Evolutionary conservation across 2,113 vertebrate species (phyloP).

Genomic region (Melanerpes aurifrons): DNA sequence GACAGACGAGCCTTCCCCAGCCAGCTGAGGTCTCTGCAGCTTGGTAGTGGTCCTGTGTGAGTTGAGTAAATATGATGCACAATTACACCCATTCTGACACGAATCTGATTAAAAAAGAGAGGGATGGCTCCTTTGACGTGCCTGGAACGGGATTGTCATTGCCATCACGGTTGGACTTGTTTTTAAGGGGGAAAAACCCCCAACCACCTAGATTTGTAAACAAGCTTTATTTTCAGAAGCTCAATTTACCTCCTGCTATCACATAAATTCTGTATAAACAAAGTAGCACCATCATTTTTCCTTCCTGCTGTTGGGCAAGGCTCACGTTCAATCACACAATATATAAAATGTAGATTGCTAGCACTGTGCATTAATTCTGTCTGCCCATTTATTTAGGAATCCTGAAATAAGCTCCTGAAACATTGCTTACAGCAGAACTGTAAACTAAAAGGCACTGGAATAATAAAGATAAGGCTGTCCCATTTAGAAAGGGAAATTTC

Average conservation of each 20-base stretch:
- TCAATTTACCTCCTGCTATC: slow-evolving; percentile 64
- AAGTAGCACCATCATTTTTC: slow-evolving; percentile 31
- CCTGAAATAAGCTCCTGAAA: slow-evolving; percentile 67
- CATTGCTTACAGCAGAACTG: slow-evolving; percentile 66
- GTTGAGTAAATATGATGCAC: background rate
- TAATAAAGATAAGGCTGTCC: slow-evolving; percentile 77
- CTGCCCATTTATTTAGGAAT: slow-evolving; percentile 66
- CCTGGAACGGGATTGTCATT: slow-evolving; percentile 18
- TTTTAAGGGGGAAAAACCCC: background rate
- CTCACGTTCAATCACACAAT: slow-evolving; percentile 49
- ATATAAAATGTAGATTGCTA: slow-evolving; percentile 59
- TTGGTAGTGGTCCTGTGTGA: background rate
- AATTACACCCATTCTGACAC: background rate
- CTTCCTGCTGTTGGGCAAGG: slow-evolving; percentile 32
- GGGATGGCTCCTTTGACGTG: background rate
- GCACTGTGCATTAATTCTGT: slow-evolving; percentile 55
- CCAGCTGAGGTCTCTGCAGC: background rate
- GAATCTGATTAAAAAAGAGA: slow-evolving; percentile 14
- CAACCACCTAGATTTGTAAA: slow-evolving; percentile 11
- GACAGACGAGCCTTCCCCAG: background rate
- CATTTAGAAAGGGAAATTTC: slow-evolving; percentile 76
- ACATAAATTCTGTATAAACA: slow-evolving; percentile 58
- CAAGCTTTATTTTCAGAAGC: slow-evolving; percentile 54
- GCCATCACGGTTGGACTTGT: background rate
- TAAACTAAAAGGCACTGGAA: slow-evolving; percentile 75